phyloP scores from a whole-genome alignment of 30 jellyfish, hydroid and myxozoan species.

The Morbakka virulenta region DNA sequence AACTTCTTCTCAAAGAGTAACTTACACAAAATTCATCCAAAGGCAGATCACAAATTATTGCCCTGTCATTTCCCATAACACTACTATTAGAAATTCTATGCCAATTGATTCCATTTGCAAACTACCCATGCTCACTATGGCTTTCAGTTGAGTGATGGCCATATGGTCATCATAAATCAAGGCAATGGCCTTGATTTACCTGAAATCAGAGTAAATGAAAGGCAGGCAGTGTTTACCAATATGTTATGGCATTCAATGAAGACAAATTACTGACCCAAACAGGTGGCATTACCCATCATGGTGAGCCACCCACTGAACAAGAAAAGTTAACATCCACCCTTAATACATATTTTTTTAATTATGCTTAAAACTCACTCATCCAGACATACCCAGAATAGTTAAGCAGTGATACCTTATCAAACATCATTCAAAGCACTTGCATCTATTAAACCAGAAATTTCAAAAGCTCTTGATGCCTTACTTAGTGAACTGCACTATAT shows the following conservation, averaged over 20 bases:
- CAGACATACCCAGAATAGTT: slow-evolving; percentile 8
- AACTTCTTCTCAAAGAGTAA: too few relatives aligned
- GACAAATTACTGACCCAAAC: slow-evolving; percentile 17
- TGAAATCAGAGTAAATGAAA: too few relatives aligned
- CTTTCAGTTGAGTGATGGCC: too few relatives aligned
- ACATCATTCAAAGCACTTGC: slow-evolving; percentile 39
- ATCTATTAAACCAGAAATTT: slow-evolving; percentile 43
- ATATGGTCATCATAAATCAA: too few relatives aligned
- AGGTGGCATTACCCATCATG: slow-evolving; percentile 28
- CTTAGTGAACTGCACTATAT: slow-evolving; percentile 3
- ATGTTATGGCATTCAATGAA: slow-evolving; percentile 22
- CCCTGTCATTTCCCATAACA: too few relatives aligned
- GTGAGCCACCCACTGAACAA: slow-evolving; percentile 32
- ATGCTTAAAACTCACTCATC: slow-evolving; percentile 33
- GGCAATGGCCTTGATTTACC: too few relatives aligned
- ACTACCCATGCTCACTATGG: too few relatives aligned
- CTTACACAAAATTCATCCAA: too few relatives aligned
- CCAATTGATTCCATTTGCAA: too few relatives aligned
- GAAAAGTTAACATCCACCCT: slow-evolving; percentile 35
- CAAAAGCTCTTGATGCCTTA: slow-evolving; percentile 44
- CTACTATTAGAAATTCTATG: too few relatives aligned
- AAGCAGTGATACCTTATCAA: slow-evolving; percentile 39
- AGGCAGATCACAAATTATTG: too few relatives aligned
- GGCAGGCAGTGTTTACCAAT: slow-evolving; percentile 42
- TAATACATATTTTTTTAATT: slow-evolving; percentile 12